phyloP scores from a whole-genome alignment of 2,797 vertebrate species.

The Lagorchestes hirsutus region DNA sequence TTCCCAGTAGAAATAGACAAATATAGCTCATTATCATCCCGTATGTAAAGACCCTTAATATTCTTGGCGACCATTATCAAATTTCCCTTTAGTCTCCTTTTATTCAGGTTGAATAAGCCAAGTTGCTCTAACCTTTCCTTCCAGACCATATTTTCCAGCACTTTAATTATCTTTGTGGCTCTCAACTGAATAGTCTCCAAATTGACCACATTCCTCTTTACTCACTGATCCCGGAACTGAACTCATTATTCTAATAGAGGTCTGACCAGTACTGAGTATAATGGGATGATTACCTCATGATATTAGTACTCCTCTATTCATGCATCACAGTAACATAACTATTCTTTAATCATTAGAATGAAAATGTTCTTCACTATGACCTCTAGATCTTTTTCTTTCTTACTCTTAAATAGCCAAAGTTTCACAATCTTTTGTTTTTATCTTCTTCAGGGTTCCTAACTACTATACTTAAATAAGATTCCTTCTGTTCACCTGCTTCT shows the following conservation, averaged over 20 bases:
- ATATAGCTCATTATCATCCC: conserved; percentile 37
- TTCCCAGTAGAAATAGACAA: background rate
- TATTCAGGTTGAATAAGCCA: conserved; percentile 54
- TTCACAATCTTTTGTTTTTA: background rate
- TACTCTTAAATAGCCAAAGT: conserved; percentile 5
- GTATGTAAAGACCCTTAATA: conserved; percentile 65
- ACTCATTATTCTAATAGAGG: conserved; percentile 58
- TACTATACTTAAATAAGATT: background rate
- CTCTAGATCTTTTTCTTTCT: conserved; percentile 10
- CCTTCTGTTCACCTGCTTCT: background rate
- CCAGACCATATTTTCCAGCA: conserved; percentile 56
- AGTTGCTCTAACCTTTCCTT: conserved; percentile 57
- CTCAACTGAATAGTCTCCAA: conserved; percentile 49
- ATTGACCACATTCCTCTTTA: conserved; percentile 53
- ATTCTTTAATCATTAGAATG: conserved; percentile 6
- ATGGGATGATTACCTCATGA: conserved; percentile 45
- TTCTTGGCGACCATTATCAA: conserved; percentile 48
- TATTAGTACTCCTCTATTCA: background rate
- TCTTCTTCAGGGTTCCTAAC: background rate
- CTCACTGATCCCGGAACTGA: conserved; percentile 52
- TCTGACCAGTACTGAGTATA: conserved; percentile 34
- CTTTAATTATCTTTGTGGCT: conserved; percentile 69
- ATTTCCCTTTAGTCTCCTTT: conserved; percentile 29
- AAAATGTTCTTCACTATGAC: conserved; percentile 25
- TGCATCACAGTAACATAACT: background rate